Conservation (phyloP, 2,888 invertebrate genomes). For the Polydrusus cervinus region DNA sequence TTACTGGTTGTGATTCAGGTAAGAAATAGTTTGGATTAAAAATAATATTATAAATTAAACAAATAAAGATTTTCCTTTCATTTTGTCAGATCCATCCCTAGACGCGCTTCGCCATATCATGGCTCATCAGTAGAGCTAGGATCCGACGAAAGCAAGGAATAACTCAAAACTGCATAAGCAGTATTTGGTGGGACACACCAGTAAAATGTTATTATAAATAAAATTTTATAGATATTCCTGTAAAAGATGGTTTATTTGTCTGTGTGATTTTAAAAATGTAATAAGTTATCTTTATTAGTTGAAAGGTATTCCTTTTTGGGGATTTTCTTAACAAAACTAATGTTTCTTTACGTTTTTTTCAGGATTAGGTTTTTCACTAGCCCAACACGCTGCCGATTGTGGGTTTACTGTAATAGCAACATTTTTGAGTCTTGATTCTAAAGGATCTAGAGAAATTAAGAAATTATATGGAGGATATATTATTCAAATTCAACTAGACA, state of each 20-base stretch:
- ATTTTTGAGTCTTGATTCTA: conserved; percentile 77
- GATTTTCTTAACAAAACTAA: no score
- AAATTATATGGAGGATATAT: conserved; percentile 67
- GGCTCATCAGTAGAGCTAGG: no score
- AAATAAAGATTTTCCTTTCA: no score
- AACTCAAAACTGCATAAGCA: no score
- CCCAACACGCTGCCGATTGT: conserved; percentile 76
- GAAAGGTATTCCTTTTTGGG: neutral
- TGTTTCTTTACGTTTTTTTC: neutral
- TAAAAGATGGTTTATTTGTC: no score
- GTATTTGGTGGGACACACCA: no score
- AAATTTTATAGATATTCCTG: no score
- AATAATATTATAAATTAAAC: neutral
- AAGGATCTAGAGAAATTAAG: conserved; percentile 76
- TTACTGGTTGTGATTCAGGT: conserved; percentile 90
- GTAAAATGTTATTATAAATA: no score
- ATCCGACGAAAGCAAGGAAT: no score
- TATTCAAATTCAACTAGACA: conserved; percentile 70
- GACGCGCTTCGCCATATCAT: no score
- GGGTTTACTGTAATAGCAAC: conserved; percentile 87
- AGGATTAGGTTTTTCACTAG: conserved; percentile 83
- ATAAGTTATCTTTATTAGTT: neutral
- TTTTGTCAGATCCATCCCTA: no score
- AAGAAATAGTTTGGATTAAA: conserved; percentile 10
- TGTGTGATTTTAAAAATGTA: neutral